Evolutionary conservation across 2,888 invertebrate genomes (phyloP).

Genomic region (Odontothrips loti): DNA sequence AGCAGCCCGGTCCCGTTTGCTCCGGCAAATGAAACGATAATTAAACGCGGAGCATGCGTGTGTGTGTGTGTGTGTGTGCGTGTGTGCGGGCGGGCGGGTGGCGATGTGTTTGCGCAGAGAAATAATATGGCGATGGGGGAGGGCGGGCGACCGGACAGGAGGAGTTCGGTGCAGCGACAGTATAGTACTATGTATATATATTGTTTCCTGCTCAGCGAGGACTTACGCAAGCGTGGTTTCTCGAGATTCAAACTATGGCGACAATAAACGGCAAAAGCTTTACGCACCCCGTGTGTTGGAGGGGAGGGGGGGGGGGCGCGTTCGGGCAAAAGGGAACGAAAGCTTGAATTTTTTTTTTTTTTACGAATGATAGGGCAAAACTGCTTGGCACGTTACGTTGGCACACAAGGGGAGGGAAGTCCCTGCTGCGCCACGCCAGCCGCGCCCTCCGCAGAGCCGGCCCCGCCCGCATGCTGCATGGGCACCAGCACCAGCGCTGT

Average conservation of each 20-base stretch:
- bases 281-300: not conserved
- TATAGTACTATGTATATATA: too few species aligned
- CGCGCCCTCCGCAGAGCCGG: not conserved
- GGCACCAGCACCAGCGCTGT: not conserved
- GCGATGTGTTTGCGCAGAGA: not conserved
- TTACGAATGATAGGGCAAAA: not conserved
- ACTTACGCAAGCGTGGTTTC: not conserved
- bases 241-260: not conserved
- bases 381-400: not conserved
- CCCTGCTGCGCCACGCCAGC: not conserved
- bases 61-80: not conserved
- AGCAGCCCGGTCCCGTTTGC: not conserved
- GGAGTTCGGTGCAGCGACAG: not conserved
- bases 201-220: not conserved
- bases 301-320: not conserved
- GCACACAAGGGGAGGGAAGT: not conserved
- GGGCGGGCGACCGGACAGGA: not conserved
- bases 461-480: not conserved
- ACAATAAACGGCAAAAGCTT: not conserved
- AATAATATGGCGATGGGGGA: not conserved
- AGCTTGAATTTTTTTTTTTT: not conserved
- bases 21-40: not conserved
- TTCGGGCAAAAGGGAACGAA: not conserved
- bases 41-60: not conserved
- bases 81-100: not conserved